These are phyloP conservation scores for Eupristina koningsbergeri DNA, from an alignment of 1,140 invertebrate genomes.

Conservation along the genomic window DNA sequence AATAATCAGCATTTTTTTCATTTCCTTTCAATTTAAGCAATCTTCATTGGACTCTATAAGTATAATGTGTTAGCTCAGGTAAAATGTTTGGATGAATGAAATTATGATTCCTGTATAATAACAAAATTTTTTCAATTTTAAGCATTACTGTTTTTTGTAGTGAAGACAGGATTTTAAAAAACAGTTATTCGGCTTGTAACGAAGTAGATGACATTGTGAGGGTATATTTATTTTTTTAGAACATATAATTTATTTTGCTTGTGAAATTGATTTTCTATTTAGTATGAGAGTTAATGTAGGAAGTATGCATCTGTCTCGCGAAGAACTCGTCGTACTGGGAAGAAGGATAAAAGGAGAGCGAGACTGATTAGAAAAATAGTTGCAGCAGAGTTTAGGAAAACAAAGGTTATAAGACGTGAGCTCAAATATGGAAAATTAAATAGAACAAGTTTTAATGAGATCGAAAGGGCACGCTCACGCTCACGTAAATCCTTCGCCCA, in stretches of 20 bases:
- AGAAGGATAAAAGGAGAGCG: neutral
- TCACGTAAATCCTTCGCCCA: conserved; percentile 1
- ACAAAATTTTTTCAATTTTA: neutral
- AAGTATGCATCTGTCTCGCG: neutral
- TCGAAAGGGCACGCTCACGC: neutral
- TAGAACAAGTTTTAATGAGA: neutral
- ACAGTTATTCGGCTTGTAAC: neutral
- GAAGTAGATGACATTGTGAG: neutral
- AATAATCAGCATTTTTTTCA: neutral
- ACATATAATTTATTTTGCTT: neutral
- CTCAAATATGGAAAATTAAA: neutral
- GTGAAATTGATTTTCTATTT: neutral
- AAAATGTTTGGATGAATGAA: neutral
- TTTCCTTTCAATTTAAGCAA: neutral
- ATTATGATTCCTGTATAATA: neutral
- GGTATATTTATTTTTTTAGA: neutral
- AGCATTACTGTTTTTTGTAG: too few species aligned
- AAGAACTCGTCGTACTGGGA: neutral
- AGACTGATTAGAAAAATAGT: neutral
- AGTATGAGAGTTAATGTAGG: neutral
- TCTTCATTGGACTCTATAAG: neutral
- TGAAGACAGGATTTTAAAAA: neutral
- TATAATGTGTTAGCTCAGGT: neutral
- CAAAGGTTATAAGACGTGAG: neutral
- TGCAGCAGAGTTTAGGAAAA: neutral